Evolutionary conservation across 2,797 vertebrate species (phyloP).

Genomic region (Galagoides demidoff): DNA sequence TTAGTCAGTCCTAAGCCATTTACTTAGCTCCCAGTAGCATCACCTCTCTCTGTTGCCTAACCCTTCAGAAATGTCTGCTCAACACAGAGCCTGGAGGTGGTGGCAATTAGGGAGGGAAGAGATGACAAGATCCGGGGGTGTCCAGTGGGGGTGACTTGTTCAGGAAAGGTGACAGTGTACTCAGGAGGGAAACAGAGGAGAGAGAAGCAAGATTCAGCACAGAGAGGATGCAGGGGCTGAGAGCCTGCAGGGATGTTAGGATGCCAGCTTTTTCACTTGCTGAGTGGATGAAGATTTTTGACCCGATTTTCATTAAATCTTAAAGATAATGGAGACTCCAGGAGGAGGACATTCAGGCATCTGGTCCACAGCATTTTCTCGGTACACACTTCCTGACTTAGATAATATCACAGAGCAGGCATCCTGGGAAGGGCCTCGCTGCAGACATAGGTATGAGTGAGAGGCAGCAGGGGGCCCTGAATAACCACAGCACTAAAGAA

Average conservation of each 20-base stretch:
- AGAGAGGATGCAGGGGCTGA: neutral
- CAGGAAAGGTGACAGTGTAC: neutral
- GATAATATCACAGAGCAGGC: neutral
- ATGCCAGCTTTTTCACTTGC: neutral
- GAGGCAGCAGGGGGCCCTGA: too few relatives aligned
- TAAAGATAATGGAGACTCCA: neutral
- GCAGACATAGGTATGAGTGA: neutral
- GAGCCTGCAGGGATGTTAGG: neutral
- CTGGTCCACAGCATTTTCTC: neutral
- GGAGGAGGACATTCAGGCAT: neutral
- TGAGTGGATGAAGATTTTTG: too few relatives aligned
- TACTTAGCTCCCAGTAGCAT: too few relatives aligned
- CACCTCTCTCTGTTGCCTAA: neutral
- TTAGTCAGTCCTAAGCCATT: neutral
- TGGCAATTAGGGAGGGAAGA: neutral
- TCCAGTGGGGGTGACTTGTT: neutral
- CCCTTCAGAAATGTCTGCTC: neutral
- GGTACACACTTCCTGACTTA: neutral
- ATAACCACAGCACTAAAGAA: neutral
- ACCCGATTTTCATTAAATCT: neutral
- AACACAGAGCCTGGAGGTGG: neutral
- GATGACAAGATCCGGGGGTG: neutral
- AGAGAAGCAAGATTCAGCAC: neutral
- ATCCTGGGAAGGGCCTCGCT: fast-evolving
- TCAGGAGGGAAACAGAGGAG: neutral